phyloP scores from a whole-genome alignment of 1,140 invertebrate genomes.

The Gryon sp. region DNA sequence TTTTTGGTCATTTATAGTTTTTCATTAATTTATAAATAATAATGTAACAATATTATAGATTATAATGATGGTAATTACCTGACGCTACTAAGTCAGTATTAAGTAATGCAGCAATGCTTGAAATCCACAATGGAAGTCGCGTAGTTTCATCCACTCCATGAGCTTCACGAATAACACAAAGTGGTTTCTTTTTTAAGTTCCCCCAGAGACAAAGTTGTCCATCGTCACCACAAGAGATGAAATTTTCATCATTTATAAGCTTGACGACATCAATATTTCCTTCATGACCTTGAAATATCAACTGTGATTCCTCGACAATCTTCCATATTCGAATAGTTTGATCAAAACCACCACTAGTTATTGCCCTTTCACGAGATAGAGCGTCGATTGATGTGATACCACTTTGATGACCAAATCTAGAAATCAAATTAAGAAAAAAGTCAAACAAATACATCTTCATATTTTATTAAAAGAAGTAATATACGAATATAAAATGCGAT shows the following conservation, averaged over 20 bases:
- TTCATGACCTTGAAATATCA: constrained; percentile 92
- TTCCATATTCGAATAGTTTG: constrained; percentile 95
- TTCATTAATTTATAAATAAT: neutral
- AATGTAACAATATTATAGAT: neutral
- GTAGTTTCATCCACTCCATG: constrained; percentile 86
- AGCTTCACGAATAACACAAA: constrained; percentile 85
- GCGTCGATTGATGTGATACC: constrained; percentile 94
- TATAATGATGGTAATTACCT: constrained; percentile 77
- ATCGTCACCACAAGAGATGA: constrained; percentile 93
- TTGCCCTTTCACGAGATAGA: constrained; percentile 88
- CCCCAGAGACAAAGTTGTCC: constrained; percentile 93
- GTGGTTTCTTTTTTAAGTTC: constrained; percentile 93
- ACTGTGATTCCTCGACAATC: constrained; percentile 96
- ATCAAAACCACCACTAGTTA: constrained; percentile 94
- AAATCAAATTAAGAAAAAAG: constrained; percentile 18
- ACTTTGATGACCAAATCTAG: constrained; percentile 93
- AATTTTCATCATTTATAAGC: constrained; percentile 94
- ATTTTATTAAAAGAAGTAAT: neutral
- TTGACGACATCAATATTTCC: constrained; percentile 93
- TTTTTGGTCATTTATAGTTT: neutral
- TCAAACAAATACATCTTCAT: neutral
- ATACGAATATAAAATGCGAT: neutral
- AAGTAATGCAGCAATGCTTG: constrained; percentile 86
- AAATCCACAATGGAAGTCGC: constrained; percentile 90
- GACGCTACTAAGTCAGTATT: constrained; percentile 96